These are phyloP conservation scores for Scolanthus callimorphus DNA, from an alignment of 92 coral and sea anemone genomes.

Conservation along the genomic window DNA sequence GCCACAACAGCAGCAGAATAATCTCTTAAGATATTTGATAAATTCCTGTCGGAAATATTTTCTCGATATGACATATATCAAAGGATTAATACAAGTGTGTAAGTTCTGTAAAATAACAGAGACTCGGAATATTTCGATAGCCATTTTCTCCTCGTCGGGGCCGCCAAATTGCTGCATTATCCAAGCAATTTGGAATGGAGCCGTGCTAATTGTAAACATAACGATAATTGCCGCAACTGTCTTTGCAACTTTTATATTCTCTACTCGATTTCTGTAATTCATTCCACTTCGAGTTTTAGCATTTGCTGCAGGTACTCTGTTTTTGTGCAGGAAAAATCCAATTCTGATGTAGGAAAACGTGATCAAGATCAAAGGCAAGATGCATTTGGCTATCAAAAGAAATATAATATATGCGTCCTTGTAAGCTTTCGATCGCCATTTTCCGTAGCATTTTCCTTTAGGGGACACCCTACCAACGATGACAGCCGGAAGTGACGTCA, in stretches of 20 bases:
- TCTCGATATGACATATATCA: slow-evolving; percentile 35
- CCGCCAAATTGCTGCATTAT: slow-evolving; percentile 40
- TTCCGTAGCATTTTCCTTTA: slow-evolving; percentile 28
- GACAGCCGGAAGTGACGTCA: slow-evolving; percentile 28
- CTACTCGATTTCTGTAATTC: slow-evolving; percentile 13
- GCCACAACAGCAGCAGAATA: not conserved
- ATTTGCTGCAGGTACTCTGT: slow-evolving; percentile 5
- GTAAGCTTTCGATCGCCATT: slow-evolving; percentile 32
- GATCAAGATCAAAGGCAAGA: slow-evolving; percentile 44
- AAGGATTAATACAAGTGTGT: slow-evolving; percentile 42
- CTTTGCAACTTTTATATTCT: slow-evolving; percentile 28
- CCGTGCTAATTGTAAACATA: slow-evolving; percentile 25
- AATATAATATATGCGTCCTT: slow-evolving; percentile 51
- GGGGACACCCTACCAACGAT: slow-evolving; percentile 26
- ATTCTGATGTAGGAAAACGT: slow-evolving; percentile 35
- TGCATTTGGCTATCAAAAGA: slow-evolving; percentile 31
- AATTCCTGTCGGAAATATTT: slow-evolving; percentile 39
- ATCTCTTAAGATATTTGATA: slow-evolving; percentile 16
- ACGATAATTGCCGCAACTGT: slow-evolving; percentile 24
- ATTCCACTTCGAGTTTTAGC: not conserved
- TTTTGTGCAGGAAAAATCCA: slow-evolving; percentile 26
- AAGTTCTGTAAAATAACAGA: slow-evolving; percentile 25
- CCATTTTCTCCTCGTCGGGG: not conserved
- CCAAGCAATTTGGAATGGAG: slow-evolving; percentile 40
- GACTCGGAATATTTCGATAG: slow-evolving; percentile 1